phyloP scores from a whole-genome alignment of 2,797 vertebrate genomes.

The Anabacerthia variegaticeps region DNA sequence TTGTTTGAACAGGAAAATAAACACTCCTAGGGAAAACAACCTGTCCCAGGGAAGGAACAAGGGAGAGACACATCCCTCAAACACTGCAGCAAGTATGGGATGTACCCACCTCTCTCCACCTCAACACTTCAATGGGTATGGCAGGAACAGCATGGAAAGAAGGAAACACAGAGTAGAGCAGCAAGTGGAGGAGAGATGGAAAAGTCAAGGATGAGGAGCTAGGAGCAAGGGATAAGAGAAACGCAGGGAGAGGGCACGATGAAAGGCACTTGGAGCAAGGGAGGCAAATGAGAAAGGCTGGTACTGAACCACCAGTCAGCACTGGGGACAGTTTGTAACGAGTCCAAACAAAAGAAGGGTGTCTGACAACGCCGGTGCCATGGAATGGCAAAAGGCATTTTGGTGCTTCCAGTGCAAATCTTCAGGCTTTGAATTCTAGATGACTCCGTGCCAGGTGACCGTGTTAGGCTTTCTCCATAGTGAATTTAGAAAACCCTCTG shows the following conservation, averaged over 20 bases:
- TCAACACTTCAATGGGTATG: not conserved
- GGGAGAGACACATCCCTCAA: not conserved
- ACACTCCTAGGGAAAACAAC: not conserved
- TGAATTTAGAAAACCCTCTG: not conserved
- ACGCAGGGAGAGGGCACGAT: not conserved
- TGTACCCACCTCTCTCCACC: not conserved
- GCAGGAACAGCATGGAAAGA: not conserved
- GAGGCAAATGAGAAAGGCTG: not conserved
- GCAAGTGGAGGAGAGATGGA: not conserved
- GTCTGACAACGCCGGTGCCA: not conserved
- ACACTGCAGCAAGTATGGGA: not conserved
- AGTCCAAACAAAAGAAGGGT: not conserved
- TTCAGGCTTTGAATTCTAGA: not conserved
- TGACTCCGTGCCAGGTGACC: not conserved
- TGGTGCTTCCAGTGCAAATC: not conserved
- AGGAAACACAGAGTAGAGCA: not conserved
- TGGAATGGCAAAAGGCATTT: not conserved
- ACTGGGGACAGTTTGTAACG: rapidly evolving
- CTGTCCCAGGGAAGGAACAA: not conserved
- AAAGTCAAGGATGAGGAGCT: not conserved
- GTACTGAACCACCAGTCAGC: not conserved
- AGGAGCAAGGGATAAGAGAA: not conserved
- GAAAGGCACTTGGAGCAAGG: not conserved
- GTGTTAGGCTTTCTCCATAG: not conserved
- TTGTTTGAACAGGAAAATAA: not conserved